phyloP scores from a whole-genome alignment of 1,140 invertebrate species.

The Watersipora subatra region DNA sequence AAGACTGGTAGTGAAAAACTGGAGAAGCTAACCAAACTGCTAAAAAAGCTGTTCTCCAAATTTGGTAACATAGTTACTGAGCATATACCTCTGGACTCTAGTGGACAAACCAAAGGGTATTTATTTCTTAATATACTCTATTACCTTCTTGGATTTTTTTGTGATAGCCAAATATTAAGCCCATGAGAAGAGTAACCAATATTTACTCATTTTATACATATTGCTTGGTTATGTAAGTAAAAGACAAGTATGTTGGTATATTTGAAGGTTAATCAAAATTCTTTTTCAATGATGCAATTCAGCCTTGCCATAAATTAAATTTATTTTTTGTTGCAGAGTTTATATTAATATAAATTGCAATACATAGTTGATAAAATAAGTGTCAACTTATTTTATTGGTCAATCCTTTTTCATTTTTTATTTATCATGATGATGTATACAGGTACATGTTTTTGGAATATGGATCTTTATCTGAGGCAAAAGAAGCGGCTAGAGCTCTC shows the following conservation, averaged over 20 bases:
- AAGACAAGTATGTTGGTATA: too few species aligned
- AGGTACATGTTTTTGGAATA: constrained; percentile 85
- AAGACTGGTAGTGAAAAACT: constrained; percentile 76
- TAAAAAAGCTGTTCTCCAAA: constrained; percentile 80
- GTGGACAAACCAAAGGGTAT: constrained; percentile 75
- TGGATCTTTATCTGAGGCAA: constrained; percentile 60
- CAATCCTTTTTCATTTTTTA: too few species aligned
- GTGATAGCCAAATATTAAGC: too few species aligned
- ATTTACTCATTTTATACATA: too few species aligned
- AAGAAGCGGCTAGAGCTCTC: constrained; percentile 67
- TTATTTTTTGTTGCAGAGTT: constrained; percentile 1
- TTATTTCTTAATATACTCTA: too few species aligned
- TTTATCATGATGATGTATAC: constrained; percentile 23
- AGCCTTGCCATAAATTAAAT: too few species aligned
- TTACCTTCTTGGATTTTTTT: too few species aligned
- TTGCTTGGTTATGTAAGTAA: too few species aligned
- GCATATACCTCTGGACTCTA: constrained; percentile 71
- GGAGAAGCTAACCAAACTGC: constrained; percentile 81
- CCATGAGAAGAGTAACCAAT: too few species aligned
- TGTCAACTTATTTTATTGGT: background rate
- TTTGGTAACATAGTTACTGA: constrained; percentile 81
- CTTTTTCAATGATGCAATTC: too few species aligned
- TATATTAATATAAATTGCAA: constrained; percentile 14
- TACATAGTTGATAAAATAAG: constrained; percentile 5
- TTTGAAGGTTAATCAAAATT: too few species aligned